Percentiles rank a stretch among this genome's conserved stretches.
These are phyloP conservation scores for Rhodophaea formosa DNA, from an alignment of 2,888 invertebrate species.

Conservation along the genomic window DNA sequence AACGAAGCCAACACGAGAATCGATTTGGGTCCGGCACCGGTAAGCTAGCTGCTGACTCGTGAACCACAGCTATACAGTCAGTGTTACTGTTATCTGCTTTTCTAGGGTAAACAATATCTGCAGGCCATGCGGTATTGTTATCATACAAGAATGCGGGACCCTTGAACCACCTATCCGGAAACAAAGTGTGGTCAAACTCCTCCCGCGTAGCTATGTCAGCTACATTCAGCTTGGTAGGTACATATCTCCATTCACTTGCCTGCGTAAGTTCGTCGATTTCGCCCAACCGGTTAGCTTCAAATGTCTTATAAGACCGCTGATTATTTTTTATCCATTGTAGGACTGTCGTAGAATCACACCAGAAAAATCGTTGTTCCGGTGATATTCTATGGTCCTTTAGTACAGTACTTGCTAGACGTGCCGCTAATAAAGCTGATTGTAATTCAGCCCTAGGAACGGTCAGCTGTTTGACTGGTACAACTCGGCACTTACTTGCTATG, in stretches of 20 bases:
- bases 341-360: slow-evolving; percentile 21
- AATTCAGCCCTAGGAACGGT: slow-evolving; percentile 20
- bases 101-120: neutral
- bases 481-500: slow-evolving; percentile 7
- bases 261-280: too few relatives aligned
- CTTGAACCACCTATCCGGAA: neutral
- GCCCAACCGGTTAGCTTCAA: too few relatives aligned
- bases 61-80: neutral
- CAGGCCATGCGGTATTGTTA: neutral
- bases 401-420: slow-evolving; percentile 17
- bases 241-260: too few relatives aligned
- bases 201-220: slow-evolving; percentile 3
- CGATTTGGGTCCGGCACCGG: neutral
- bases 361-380: slow-evolving; percentile 9
- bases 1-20: neutral
- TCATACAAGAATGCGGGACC: neutral
- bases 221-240: slow-evolving; percentile 16
- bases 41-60: neutral
- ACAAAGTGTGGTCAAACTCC: neutral
- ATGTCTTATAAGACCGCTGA: too few relatives aligned
- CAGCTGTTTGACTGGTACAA: neutral
- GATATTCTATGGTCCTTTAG: slow-evolving; percentile 11
- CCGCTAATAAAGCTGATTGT: slow-evolving; percentile 21
- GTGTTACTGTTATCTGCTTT: neutral
- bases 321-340: neutral